phyloP scores from a whole-genome alignment of 1,140 invertebrate species.

The Brachionus angularis region DNA sequence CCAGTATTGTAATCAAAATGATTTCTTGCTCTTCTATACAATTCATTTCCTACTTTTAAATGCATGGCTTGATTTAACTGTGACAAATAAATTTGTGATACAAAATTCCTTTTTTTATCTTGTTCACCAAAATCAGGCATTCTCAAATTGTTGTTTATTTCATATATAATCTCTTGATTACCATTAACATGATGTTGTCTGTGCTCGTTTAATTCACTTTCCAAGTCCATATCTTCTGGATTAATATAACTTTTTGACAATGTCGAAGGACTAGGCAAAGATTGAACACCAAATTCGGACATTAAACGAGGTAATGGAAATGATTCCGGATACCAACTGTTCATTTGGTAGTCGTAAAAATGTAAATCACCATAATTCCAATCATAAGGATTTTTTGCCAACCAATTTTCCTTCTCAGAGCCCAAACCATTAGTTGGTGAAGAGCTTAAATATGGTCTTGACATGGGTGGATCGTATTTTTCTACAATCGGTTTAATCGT shows the following conservation, averaged over 20 bases:
- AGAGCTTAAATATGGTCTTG: slow-evolving; percentile 71
- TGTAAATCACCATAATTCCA: slow-evolving; percentile 84
- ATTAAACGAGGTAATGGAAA: slow-evolving; percentile 79
- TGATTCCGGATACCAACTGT: slow-evolving; percentile 73
- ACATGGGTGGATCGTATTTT: slow-evolving; percentile 61
- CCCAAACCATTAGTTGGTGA: slow-evolving; percentile 85
- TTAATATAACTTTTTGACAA: slow-evolving; percentile 58
- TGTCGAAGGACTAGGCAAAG: slow-evolving; percentile 69
- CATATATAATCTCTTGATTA: slow-evolving; percentile 57
- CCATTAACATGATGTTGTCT: slow-evolving; percentile 77
- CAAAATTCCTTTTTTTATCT: slow-evolving; percentile 12
- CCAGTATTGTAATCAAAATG: slow-evolving; percentile 46
- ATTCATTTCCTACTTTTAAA: slow-evolving; percentile 1
- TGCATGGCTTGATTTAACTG: slow-evolving; percentile 40
- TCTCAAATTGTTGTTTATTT: slow-evolving; percentile 48
- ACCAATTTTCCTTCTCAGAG: slow-evolving; percentile 68
- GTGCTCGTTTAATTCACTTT: slow-evolving; percentile 66
- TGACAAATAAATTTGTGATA: slow-evolving; percentile 29
- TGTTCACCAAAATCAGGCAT: slow-evolving; percentile 4
- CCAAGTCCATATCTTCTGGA: slow-evolving; percentile 63
- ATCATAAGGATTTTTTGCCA: slow-evolving; percentile 72
- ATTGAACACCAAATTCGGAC: slow-evolving; percentile 92
- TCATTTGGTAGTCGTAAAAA: slow-evolving; percentile 78
- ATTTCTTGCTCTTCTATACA: slow-evolving; percentile 27
- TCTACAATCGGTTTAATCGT: slow-evolving; percentile 68